phyloP scores from a whole-genome alignment of 1,140 invertebrate genomes.

The Octopus sinensis region DNA sequence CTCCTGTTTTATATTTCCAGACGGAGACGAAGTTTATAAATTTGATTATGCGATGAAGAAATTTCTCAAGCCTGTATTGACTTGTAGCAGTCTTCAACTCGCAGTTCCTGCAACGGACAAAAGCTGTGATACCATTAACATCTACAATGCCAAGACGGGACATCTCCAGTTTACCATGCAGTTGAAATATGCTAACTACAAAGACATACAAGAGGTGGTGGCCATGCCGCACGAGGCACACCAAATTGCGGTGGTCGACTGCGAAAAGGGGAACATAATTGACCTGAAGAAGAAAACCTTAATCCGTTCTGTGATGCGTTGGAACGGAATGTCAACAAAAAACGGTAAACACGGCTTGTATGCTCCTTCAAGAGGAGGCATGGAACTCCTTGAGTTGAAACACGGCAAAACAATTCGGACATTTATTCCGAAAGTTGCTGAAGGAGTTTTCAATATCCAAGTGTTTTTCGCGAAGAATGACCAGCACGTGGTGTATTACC shows the following conservation, averaged over 20 bases:
- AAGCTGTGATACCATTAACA: conserved; percentile 77
- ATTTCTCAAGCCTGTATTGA: conserved; percentile 67
- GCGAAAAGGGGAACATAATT: conserved; percentile 77
- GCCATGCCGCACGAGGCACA: conserved; percentile 63
- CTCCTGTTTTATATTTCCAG: conserved; percentile 41
- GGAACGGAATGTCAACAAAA: conserved; percentile 60
- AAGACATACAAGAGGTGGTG: conserved; percentile 53
- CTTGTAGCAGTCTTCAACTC: conserved; percentile 75
- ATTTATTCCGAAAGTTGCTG: conserved; percentile 82
- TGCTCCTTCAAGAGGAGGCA: conserved; percentile 84
- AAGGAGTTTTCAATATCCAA: conserved; percentile 94
- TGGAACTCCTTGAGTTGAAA: conserved; percentile 66
- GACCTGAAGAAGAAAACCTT: conserved; percentile 62
- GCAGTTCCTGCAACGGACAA: conserved; percentile 79
- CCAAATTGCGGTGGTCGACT: conserved; percentile 82
- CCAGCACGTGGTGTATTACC: conserved; percentile 94
- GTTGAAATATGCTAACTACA: conserved; percentile 52
- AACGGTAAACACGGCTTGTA: conserved; percentile 81
- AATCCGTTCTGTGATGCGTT: conserved; percentile 57
- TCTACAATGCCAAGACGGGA: conserved; percentile 82
- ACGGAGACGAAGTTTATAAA: conserved; percentile 73
- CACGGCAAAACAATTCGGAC: conserved; percentile 76
- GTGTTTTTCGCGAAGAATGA: conserved; percentile 91
- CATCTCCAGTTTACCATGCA: conserved; percentile 70
- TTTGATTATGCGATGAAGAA: conserved; percentile 68